Percentiles rank a stretch among this genome's conserved stretches.
Evolutionary conservation across 2,113 vertebrate species (phyloP).

Genomic region (Misgurnus anguillicaudatus): DNA sequence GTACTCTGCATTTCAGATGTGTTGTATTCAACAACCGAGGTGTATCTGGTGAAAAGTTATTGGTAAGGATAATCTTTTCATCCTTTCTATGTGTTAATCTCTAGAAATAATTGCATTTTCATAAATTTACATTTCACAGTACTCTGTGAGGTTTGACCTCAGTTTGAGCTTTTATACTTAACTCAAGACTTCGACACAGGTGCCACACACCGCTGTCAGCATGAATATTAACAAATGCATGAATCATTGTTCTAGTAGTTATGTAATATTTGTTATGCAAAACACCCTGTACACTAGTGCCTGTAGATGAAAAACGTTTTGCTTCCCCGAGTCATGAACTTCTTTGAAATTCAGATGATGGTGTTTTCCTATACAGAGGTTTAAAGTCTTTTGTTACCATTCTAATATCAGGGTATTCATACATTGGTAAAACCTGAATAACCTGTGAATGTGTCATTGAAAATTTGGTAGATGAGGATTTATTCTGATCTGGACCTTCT

Average conservation of each 20-base stretch:
- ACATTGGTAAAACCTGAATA: not conserved
- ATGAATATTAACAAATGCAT: not conserved
- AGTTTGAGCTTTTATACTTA: not conserved
- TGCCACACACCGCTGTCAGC: not conserved
- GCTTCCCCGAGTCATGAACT: not conserved
- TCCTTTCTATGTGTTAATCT: not conserved
- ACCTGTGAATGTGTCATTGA: too few species aligned
- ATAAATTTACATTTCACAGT: too few species aligned
- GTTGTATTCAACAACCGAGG: constrained; percentile 88
- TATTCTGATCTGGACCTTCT: too few species aligned
- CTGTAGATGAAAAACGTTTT: not conserved
- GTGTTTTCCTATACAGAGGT: not conserved
- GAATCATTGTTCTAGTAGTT: not conserved
- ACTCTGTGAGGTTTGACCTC: not conserved
- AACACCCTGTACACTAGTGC: not conserved
- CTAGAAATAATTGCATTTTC: not conserved
- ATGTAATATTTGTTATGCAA: not conserved
- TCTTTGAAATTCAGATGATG: not conserved
- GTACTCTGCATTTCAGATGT: constrained; percentile 82
- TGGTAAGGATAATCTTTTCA: constrained; percentile 80
- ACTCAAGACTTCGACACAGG: not conserved
- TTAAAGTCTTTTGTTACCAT: not conserved
- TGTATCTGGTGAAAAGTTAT: constrained; percentile 86
- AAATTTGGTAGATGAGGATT: too few species aligned
- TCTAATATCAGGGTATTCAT: not conserved